These are phyloP conservation scores for Epinotia bilunana DNA, from an alignment of 2,888 invertebrate genomes.

Conservation along the genomic window DNA sequence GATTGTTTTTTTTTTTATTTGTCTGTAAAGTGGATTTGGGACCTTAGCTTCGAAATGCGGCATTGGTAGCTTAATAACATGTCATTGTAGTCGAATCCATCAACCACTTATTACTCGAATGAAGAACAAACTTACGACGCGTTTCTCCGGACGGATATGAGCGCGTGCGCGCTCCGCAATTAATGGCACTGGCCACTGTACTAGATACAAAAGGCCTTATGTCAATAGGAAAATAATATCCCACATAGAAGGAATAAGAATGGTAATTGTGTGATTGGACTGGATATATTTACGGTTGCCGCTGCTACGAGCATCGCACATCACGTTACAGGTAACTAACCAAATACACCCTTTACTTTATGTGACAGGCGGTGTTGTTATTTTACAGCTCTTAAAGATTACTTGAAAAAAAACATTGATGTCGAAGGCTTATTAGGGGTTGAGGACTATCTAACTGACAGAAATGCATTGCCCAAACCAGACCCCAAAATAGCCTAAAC, in stretches of 20 bases:
- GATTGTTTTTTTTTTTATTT: not conserved
- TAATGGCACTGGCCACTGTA: not conserved
- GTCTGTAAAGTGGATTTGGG: accelerated
- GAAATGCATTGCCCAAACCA: too few relatives aligned
- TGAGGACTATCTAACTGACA: too few relatives aligned
- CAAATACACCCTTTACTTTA: too few relatives aligned
- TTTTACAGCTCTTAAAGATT: too few relatives aligned
- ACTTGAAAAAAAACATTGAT: too few relatives aligned
- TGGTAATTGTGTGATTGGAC: not conserved
- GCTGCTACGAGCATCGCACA: not conserved
- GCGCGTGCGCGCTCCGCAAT: constrained; percentile 12
- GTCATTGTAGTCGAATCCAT: not conserved
- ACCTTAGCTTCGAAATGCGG: not conserved
- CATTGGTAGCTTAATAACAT: constrained; percentile 8
- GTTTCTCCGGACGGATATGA: constrained; percentile 13
- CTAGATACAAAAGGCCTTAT: not conserved
- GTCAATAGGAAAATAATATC: not conserved
- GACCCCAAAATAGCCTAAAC: too few relatives aligned
- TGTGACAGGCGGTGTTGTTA: too few relatives aligned
- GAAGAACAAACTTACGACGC: constrained; percentile 8
- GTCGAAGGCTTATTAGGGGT: too few relatives aligned
- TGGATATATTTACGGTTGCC: not conserved
- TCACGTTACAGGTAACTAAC: too few relatives aligned
- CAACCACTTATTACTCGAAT: constrained; percentile 19
- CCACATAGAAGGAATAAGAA: too few relatives aligned